Conservation (phyloP, 2,797 vertebrate species). For the Pipistrellus nathusii region DNA sequence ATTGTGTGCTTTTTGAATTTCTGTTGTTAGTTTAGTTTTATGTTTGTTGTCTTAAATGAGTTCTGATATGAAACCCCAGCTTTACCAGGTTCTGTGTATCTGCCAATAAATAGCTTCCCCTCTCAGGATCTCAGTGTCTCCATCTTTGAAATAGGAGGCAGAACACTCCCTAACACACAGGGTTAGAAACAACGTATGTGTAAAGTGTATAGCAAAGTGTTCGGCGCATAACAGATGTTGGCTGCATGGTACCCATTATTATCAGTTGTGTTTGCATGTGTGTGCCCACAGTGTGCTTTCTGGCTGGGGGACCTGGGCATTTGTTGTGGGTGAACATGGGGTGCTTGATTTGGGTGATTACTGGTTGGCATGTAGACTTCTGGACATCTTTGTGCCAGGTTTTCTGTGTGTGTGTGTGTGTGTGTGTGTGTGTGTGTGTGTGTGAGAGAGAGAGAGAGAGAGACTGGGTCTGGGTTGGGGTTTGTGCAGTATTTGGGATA, state of each 20-base stretch:
- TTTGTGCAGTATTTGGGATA: neutral
- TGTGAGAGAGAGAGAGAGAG: neutral
- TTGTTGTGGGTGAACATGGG: neutral
- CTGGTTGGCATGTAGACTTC: neutral
- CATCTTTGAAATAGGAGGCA: neutral
- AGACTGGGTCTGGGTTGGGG: conserved; percentile 4
- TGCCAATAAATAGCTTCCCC: neutral
- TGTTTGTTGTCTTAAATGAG: neutral
- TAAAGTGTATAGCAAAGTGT: neutral
- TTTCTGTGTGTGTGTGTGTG: neutral
- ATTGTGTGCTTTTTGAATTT: conserved; percentile 19
- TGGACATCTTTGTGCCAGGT: neutral
- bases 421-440: neutral
- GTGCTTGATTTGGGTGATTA: neutral
- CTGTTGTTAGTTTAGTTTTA: neutral
- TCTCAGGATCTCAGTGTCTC: neutral
- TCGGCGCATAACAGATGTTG: neutral
- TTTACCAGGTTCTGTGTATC: neutral
- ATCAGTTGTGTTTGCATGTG: neutral
- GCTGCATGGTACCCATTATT: accelerated
- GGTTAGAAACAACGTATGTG: neutral
- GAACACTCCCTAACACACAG: neutral
- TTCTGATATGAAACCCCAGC: neutral
- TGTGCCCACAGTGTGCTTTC: neutral
- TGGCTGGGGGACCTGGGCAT: neutral